Evolutionary conservation across 2,797 vertebrate species (phyloP).

Genomic region (Pipistrellus pygmaeus): DNA sequence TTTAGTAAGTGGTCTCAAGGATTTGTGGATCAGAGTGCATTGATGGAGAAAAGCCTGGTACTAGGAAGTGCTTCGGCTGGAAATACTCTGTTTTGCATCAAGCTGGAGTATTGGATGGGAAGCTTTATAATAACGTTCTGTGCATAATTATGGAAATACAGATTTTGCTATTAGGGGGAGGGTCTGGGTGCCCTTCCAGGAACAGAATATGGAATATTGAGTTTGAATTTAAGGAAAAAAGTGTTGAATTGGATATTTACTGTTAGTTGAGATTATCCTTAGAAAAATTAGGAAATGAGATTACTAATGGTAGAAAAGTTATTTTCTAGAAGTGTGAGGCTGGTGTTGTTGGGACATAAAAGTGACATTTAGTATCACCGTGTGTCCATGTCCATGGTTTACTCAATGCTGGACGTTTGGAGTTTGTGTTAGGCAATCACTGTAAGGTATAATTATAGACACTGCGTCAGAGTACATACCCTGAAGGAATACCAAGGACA

Average conservation of each 20-base stretch:
- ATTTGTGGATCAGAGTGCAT: slow-evolving; percentile 27
- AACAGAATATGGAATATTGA: slow-evolving; percentile 49
- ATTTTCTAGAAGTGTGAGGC: slow-evolving; percentile 32
- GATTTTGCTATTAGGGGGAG: slow-evolving; percentile 33
- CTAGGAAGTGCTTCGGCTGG: slow-evolving; percentile 37
- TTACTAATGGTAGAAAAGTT: slow-evolving; percentile 39
- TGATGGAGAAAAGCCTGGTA: background rate
- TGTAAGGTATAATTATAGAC: slow-evolving; percentile 16
- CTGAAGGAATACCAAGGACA: slow-evolving; percentile 36
- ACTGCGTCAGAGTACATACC: background rate
- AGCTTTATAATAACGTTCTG: slow-evolving; percentile 42
- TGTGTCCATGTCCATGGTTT: background rate
- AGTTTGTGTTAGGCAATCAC: slow-evolving; percentile 52
- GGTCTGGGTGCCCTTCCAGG: slow-evolving; percentile 46
- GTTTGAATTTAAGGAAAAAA: slow-evolving; percentile 62
- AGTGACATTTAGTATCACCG: background rate
- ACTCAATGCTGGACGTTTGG: slow-evolving; percentile 23
- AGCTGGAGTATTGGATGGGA: background rate
- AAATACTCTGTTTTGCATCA: slow-evolving; percentile 21
- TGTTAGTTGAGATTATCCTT: slow-evolving; percentile 64
- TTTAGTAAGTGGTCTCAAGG: background rate
- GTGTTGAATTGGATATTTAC: slow-evolving; percentile 53
- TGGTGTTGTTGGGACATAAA: slow-evolving; percentile 41
- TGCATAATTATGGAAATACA: slow-evolving; percentile 35
- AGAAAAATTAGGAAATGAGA: slow-evolving; percentile 56